These are phyloP conservation scores for Enteromius argenteus DNA, from an alignment of 2,797 vertebrate genomes.

Conservation along the genomic window DNA sequence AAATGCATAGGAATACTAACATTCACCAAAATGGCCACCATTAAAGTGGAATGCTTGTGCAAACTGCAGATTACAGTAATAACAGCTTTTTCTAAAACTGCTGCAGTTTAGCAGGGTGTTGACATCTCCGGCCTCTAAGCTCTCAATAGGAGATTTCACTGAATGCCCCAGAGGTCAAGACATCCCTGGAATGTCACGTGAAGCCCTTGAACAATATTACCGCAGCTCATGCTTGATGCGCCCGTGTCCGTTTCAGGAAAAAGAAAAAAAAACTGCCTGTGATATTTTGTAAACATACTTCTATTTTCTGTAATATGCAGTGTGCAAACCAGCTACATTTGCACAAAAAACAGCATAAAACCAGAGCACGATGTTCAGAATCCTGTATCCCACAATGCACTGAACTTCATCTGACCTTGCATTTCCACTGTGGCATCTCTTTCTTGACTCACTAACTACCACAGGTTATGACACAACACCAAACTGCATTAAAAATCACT, in stretches of 20 bases:
- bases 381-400: background rate
- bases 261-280: background rate
- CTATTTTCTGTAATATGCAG: background rate
- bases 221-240: background rate
- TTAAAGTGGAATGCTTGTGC: background rate
- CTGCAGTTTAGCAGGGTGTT: slow-evolving; percentile 3
- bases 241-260: background rate
- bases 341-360: background rate
- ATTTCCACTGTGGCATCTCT: background rate
- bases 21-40: slow-evolving; percentile 7
- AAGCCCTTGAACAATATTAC: slow-evolving; percentile 45
- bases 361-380: background rate
- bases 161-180: background rate
- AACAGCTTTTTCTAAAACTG: slow-evolving; percentile 1
- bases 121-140: background rate
- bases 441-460: background rate
- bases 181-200: slow-evolving; percentile 59
- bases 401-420: background rate
- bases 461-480: background rate
- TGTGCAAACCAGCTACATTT: background rate
- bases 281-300: background rate
- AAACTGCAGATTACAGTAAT: slow-evolving; percentile 13
- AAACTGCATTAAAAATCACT: background rate
- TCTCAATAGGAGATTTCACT: background rate
- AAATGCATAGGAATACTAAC: background rate